These are phyloP conservation scores for Turritopsis dohrnii DNA, from an alignment of 30 jellyfish, hydroid and myxozoan genomes.

Conservation along the genomic window DNA sequence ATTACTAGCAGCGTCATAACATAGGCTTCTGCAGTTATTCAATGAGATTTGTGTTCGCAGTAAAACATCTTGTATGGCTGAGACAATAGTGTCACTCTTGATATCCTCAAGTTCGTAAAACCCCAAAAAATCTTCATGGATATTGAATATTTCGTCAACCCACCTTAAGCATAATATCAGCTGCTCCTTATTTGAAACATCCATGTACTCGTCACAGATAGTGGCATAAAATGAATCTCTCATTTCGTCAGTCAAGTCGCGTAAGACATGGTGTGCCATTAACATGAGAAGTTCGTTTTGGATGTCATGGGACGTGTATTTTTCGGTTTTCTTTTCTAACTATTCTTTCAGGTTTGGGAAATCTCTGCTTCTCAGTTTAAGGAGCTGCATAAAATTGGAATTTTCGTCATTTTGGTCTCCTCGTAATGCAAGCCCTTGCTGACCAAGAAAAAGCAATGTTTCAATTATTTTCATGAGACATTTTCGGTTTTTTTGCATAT, in stretches of 20 bases:
- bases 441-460: slow-evolving; percentile 35
- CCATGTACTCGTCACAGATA: slow-evolving; percentile 69
- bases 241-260: slow-evolving; percentile 27
- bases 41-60: slow-evolving; percentile 56
- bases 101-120: slow-evolving; percentile 39
- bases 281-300: slow-evolving; percentile 59
- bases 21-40: slow-evolving; percentile 48
- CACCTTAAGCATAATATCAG: slow-evolving; percentile 39
- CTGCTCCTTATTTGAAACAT: slow-evolving; percentile 60
- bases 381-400: slow-evolving; percentile 41
- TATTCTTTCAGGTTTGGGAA: slow-evolving; percentile 26
- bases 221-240: slow-evolving; percentile 43
- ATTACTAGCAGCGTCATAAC: slow-evolving; percentile 58
- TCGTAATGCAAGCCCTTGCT: slow-evolving; percentile 40
- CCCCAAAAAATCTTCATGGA: slow-evolving; percentile 51
- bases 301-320: slow-evolving; percentile 36
- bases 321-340: slow-evolving; percentile 16
- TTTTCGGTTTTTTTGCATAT: slow-evolving; percentile 38
- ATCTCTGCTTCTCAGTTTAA: slow-evolving; percentile 35
- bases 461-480: slow-evolving; percentile 38
- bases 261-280: slow-evolving; percentile 43
- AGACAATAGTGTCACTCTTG: slow-evolving; percentile 39
- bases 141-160: slow-evolving; percentile 32
- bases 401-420: slow-evolving; percentile 39
- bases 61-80: slow-evolving; percentile 42